Conservation (phyloP, 1,140 invertebrate genomes). For the Lethrus apterus region DNA sequence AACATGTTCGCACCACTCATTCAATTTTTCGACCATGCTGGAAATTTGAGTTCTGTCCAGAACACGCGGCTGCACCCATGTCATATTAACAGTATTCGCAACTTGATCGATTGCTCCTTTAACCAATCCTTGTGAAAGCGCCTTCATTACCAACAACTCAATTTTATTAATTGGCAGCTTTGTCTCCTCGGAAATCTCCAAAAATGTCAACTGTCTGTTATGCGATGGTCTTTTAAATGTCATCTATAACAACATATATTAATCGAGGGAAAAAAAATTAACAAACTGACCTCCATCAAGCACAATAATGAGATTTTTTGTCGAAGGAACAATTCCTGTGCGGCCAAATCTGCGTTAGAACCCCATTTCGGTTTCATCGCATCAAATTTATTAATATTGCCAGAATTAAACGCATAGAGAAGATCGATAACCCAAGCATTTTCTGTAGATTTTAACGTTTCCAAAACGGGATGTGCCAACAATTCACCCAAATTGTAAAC, state of each 20-base stretch:
- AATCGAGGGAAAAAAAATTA: no score
- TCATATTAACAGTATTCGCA: slow-evolving; percentile 65
- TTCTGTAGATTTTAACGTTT: slow-evolving; percentile 71
- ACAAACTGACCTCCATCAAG: slow-evolving; percentile 98
- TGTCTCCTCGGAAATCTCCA: slow-evolving; percentile 83
- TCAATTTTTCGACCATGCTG: slow-evolving; percentile 69
- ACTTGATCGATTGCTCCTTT: slow-evolving; percentile 92
- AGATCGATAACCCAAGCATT: slow-evolving; percentile 88
- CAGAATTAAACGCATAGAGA: slow-evolving; percentile 86
- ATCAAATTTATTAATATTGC: slow-evolving; percentile 82
- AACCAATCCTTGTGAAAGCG: slow-evolving; percentile 88
- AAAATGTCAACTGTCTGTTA: slow-evolving; percentile 76
- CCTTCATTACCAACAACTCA: slow-evolving; percentile 96
- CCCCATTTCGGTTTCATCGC: slow-evolving; percentile 71
- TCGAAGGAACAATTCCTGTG: slow-evolving; percentile 73
- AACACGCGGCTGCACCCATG: slow-evolving; percentile 88
- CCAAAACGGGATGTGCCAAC: slow-evolving; percentile 88
- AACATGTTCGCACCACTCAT: slow-evolving; percentile 77
- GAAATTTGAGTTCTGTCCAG: slow-evolving; percentile 68
- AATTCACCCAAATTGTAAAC: slow-evolving; percentile 98
- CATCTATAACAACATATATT: slow-evolving; percentile 46
- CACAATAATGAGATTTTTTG: slow-evolving; percentile 93
- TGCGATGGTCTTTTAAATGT: slow-evolving; percentile 66
- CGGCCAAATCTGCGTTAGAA: slow-evolving; percentile 79
- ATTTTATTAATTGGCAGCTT: slow-evolving; percentile 77